phyloP scores from a whole-genome alignment of 1,140 invertebrate species.

The Centruroides sculpturatus region DNA sequence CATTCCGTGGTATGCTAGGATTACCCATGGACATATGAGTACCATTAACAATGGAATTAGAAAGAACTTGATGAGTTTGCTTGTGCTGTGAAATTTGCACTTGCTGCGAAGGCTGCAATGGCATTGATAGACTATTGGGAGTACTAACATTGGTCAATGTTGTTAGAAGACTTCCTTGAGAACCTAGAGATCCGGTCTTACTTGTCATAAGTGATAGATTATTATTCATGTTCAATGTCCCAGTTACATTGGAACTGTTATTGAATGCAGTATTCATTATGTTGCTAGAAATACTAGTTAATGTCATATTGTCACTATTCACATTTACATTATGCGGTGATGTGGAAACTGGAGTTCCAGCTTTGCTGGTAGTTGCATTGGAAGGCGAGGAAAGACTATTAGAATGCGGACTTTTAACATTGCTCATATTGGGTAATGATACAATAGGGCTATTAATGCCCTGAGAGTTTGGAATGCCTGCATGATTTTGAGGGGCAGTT shows the following conservation, averaged over 20 bases:
- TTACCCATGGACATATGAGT: slow-evolving; percentile 21
- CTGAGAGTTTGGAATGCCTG: slow-evolving; percentile 5
- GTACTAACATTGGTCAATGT: slow-evolving; percentile 12
- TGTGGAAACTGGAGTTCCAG: slow-evolving; percentile 11
- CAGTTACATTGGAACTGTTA: slow-evolving; percentile 11
- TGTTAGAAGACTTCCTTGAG: slow-evolving; percentile 7
- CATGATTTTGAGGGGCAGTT: slow-evolving; percentile 2
- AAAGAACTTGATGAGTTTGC: slow-evolving; percentile 3
- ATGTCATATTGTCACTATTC: slow-evolving; percentile 8
- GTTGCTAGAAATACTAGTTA: slow-evolving; percentile 11
- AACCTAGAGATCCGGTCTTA: slow-evolving; percentile 8
- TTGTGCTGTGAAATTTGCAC: slow-evolving; percentile 12
- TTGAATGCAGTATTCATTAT: slow-evolving; percentile 9
- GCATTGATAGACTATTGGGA: slow-evolving; percentile 12
- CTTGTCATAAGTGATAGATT: slow-evolving; percentile 8
- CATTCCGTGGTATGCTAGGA: slow-evolving; percentile 6
- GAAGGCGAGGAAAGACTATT: slow-evolving; percentile 15
- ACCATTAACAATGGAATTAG: slow-evolving; percentile 27
- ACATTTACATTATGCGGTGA: slow-evolving; percentile 8
- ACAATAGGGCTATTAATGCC: slow-evolving; percentile 12
- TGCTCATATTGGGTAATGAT: slow-evolving; percentile 16
- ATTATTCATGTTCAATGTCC: slow-evolving; percentile 7
- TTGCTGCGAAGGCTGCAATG: slow-evolving; percentile 6
- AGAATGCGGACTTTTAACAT: slow-evolving; percentile 25
- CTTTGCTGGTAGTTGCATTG: slow-evolving; percentile 14